These are phyloP conservation scores for Lepidurus arcticus DNA, from an alignment of 1,140 invertebrate genomes.

Conservation along the genomic window DNA sequence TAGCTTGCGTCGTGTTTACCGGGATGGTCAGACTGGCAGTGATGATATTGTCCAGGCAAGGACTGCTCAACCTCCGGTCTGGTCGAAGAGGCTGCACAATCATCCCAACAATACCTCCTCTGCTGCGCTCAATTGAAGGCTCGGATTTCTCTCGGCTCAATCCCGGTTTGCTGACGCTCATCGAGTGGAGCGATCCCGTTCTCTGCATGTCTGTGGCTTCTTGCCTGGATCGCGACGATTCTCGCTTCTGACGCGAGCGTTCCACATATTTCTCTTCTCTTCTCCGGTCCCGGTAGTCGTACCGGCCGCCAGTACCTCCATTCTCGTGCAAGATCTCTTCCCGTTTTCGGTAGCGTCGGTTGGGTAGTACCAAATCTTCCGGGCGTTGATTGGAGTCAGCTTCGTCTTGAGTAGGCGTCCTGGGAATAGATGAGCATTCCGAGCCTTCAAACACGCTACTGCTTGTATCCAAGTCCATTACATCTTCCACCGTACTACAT, in stretches of 20 bases:
- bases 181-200: slow-evolving; percentile 23
- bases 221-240: slow-evolving; percentile 34
- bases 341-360: slow-evolving; percentile 34
- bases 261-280: slow-evolving; percentile 33
- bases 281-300: slow-evolving; percentile 32
- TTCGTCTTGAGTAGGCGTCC: slow-evolving; percentile 35
- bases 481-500: slow-evolving; percentile 23
- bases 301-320: slow-evolving; percentile 57
- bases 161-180: slow-evolving; percentile 34
- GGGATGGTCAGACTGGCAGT: slow-evolving; percentile 74
- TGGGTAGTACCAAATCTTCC: slow-evolving; percentile 51
- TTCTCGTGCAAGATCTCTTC: slow-evolving; percentile 66
- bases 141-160: slow-evolving; percentile 34
- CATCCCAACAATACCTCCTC: slow-evolving; percentile 35
- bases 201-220: slow-evolving; percentile 35
- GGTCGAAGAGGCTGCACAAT: slow-evolving; percentile 35
- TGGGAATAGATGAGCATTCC: slow-evolving; percentile 39
- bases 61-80: slow-evolving; percentile 37
- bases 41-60: slow-evolving; percentile 55
- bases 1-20: slow-evolving; percentile 43
- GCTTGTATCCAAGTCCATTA: slow-evolving; percentile 42
- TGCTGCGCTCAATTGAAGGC: slow-evolving; percentile 31
- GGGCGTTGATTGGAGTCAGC: slow-evolving; percentile 28
- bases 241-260: slow-evolving; percentile 33
- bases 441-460: slow-evolving; percentile 44